phyloP scores from a whole-genome alignment of 1,140 invertebrate species.

The Amyelois transitella region DNA sequence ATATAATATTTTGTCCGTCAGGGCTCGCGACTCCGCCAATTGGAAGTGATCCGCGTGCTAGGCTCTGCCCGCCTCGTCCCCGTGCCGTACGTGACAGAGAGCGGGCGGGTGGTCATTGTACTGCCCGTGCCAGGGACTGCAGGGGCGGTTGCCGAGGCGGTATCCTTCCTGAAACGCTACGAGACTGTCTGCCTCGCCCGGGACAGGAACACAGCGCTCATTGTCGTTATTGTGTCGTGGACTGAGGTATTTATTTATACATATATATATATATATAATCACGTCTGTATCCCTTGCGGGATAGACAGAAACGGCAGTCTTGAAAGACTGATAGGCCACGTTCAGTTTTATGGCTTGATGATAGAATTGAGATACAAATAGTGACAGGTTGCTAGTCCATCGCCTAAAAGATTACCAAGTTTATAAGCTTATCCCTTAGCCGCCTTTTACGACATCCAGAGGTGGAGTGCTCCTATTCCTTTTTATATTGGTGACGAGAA shows the following conservation, averaged over 20 bases:
- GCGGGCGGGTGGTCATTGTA: conserved; percentile 84
- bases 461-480: too few species aligned
- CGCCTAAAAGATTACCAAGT: too few species aligned
- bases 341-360: too few species aligned
- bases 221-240: conserved; percentile 9
- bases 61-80: conserved; percentile 89
- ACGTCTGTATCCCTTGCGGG: too few species aligned
- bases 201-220: conserved; percentile 31
- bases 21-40: conserved; percentile 3
- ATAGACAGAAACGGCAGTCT: too few species aligned
- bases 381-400: too few species aligned
- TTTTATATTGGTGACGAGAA: too few species aligned
- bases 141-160: conserved; percentile 43
- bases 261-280: too few species aligned
- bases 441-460: too few species aligned
- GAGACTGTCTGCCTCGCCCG: conserved; percentile 18
- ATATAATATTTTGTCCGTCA: background rate
- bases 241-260: background rate
- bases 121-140: conserved; percentile 64
- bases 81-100: conserved; percentile 94
- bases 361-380: too few species aligned
- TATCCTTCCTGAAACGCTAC: conserved; percentile 31
- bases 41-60: conserved; percentile 85
- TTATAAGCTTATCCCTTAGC: too few species aligned
- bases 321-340: too few species aligned